Percentiles rank a stretch among this genome's conserved stretches.
Evolutionary conservation across 2,113 vertebrate genomes (phyloP).

Genomic region (Sapayoa aenigma): DNA sequence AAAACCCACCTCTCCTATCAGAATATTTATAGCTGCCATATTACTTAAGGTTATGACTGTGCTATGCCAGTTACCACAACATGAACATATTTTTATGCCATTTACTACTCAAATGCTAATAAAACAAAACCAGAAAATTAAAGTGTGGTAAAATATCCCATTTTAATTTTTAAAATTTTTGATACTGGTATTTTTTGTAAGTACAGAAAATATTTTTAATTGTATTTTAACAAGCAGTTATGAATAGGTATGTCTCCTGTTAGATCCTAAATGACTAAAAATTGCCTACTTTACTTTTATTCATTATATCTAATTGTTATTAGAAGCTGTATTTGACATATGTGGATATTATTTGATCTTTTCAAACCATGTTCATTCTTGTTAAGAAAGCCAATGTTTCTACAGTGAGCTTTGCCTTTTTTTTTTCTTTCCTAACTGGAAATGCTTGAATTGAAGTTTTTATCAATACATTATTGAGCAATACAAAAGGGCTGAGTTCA

Average conservation of each 20-base stretch:
- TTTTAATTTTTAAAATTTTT: constrained; percentile 40
- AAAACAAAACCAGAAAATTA: constrained; percentile 49
- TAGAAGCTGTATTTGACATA: constrained; percentile 75
- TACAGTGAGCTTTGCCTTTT: neutral
- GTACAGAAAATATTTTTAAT: constrained; percentile 62
- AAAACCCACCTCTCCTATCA: neutral
- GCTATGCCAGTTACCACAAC: neutral
- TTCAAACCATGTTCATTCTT: constrained; percentile 76
- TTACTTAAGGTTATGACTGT: neutral
- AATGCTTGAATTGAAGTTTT: neutral
- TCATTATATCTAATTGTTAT: constrained; percentile 73
- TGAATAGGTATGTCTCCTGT: constrained; percentile 39
- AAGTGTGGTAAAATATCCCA: constrained; percentile 19
- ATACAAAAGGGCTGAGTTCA: constrained; percentile 10
- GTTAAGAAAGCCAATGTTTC: constrained; percentile 59
- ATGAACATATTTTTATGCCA: constrained; percentile 26
- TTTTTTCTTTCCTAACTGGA: neutral
- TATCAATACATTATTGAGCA: neutral
- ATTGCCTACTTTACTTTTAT: constrained; percentile 76
- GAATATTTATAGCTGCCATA: neutral
- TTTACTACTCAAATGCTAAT: constrained; percentile 38
- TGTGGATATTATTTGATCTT: constrained; percentile 78
- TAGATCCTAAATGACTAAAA: constrained; percentile 72
- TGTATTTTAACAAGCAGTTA: constrained; percentile 65
- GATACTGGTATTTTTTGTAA: constrained; percentile 49